phyloP scores from a whole-genome alignment of 2,113 vertebrate species.

The Martes martes region DNA sequence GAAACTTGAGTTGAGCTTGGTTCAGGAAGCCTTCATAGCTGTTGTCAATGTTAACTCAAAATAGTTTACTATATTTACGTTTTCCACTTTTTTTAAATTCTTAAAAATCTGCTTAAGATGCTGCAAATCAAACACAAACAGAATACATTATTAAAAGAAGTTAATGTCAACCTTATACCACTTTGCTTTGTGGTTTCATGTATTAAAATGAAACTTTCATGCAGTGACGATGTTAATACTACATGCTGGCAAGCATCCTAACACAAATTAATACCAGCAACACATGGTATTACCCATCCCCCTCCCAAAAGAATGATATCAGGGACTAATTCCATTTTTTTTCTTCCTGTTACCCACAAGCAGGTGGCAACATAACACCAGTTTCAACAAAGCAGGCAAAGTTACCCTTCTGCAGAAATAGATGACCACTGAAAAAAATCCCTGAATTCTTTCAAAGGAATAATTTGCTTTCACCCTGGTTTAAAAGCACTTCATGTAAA shows the following conservation, averaged over 20 bases:
- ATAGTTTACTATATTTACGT: background rate
- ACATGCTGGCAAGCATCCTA: background rate
- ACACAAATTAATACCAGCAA: background rate
- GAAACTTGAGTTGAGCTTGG: background rate
- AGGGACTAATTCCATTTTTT: background rate
- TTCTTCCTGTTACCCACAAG: slow-evolving; percentile 44
- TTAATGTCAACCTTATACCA: background rate
- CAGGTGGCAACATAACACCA: slow-evolving; percentile 46
- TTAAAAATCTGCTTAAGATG: background rate
- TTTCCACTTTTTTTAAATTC: background rate
- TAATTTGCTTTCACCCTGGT: background rate
- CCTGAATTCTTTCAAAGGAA: background rate
- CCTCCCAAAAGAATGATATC: background rate
- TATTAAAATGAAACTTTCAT: background rate
- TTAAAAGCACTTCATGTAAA: slow-evolving; percentile 26
- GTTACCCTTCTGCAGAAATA: slow-evolving; percentile 10
- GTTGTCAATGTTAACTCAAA: slow-evolving; percentile 31
- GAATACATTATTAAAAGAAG: slow-evolving; percentile 24
- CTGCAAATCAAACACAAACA: background rate
- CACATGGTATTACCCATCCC: background rate
- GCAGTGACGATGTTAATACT: background rate
- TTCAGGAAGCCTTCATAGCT: background rate
- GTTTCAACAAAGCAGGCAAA: slow-evolving; percentile 20
- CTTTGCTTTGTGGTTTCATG: slow-evolving; percentile 13
- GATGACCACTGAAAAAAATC: background rate